phyloP scores from a whole-genome alignment of 2,113 vertebrate species.

The Bufo bufo region DNA sequence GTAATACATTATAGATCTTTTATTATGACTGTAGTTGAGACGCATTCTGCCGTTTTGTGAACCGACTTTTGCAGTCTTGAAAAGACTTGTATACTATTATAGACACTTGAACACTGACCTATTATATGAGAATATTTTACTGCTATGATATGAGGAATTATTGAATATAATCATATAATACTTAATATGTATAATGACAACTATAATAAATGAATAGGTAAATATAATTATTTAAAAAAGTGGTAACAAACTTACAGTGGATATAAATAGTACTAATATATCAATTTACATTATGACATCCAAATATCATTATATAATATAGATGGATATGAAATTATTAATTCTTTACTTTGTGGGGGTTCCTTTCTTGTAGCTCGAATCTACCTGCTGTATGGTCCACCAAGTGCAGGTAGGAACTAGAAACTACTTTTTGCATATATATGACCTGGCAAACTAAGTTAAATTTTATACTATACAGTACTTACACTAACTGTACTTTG shows the following conservation, averaged over 20 bases:
- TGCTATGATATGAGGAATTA: conserved; percentile 3
- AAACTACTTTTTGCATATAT: neutral
- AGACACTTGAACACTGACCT: conserved; percentile 63
- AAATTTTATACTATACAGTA: too few species aligned
- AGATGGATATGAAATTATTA: too few species aligned
- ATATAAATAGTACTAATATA: neutral
- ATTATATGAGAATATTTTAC: conserved; percentile 57
- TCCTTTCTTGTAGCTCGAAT: too few species aligned
- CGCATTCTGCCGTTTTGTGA: conserved; percentile 70
- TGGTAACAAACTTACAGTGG: neutral
- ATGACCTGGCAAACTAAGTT: too few species aligned
- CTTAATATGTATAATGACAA: too few species aligned
- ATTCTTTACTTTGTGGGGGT: too few species aligned
- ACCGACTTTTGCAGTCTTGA: conserved; percentile 63
- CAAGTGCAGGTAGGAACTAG: neutral
- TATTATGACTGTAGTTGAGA: conserved; percentile 70
- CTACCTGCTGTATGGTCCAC: too few species aligned
- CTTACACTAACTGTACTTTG: too few species aligned
- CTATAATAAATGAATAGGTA: neutral
- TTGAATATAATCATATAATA: too few species aligned
- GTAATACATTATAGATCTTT: conserved; percentile 78
- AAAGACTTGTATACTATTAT: conserved; percentile 66
- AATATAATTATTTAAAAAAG: neutral
- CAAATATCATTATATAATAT: neutral
- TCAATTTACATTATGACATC: neutral